These are phyloP conservation scores for Neodiprion pinetum DNA, from an alignment of 1,140 invertebrate species.

Conservation along the genomic window DNA sequence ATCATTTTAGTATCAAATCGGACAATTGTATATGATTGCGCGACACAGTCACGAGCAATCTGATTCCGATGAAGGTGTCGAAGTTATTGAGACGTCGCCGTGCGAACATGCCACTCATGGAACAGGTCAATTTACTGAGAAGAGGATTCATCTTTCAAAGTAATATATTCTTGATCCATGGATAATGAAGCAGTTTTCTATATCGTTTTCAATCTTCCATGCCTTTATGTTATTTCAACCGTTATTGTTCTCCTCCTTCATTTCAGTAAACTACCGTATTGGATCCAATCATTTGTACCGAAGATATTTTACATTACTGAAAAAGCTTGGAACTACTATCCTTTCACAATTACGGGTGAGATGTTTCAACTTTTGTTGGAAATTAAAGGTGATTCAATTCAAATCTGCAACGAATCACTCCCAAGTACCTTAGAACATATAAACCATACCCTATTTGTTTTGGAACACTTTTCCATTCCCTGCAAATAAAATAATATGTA, in stretches of 20 bases:
- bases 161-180: conserved; percentile 48
- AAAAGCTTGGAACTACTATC: conserved; percentile 96
- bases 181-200: conserved; percentile 26
- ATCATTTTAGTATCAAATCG: conserved; percentile 83
- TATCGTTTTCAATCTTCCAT: conserved; percentile 13
- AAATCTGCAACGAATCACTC: conserved; percentile 21
- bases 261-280: conserved; percentile 86
- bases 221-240: background rate
- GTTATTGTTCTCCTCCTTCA: conserved; percentile 28
- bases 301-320: conserved; percentile 93
- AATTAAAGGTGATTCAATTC: conserved; percentile 18
- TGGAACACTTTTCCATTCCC: conserved; percentile 31
- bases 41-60: conserved; percentile 92
- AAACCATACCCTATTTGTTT: conserved; percentile 24
- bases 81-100: conserved; percentile 84
- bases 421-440: conserved; percentile 19
- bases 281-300: conserved; percentile 87
- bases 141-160: conserved; percentile 90
- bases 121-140: conserved; percentile 89
- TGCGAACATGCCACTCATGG: conserved; percentile 83
- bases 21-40: conserved; percentile 94
- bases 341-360: conserved; percentile 87
- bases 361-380: conserved; percentile 22
- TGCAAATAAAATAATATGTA: conserved; percentile 17
- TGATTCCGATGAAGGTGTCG: conserved; percentile 89